phyloP scores from a whole-genome alignment of 1,140 invertebrate genomes.

The Drosophila micromelanica region DNA sequence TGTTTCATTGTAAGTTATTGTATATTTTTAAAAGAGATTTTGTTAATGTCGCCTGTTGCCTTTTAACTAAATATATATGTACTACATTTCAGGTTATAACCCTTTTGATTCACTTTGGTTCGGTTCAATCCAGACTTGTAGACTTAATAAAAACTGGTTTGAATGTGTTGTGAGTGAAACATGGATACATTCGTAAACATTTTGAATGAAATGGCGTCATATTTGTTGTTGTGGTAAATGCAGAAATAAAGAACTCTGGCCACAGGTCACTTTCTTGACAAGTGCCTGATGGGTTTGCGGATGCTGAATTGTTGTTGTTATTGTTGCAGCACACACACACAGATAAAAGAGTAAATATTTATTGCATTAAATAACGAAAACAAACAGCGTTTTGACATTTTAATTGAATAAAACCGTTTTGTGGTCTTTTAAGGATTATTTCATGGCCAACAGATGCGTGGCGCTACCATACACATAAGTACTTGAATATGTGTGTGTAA shows the following conservation, averaged over 20 bases:
- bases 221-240: too few species aligned
- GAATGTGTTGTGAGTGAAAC: too few species aligned
- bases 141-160: too few species aligned
- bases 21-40: too few species aligned
- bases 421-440: conserved; percentile 81
- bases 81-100: too few species aligned
- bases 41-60: too few species aligned
- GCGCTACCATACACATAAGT: not conserved
- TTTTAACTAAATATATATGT: too few species aligned
- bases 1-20: too few species aligned
- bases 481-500: conserved; percentile 6
- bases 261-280: not conserved
- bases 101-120: too few species aligned
- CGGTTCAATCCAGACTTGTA: too few species aligned
- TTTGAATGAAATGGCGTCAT: too few species aligned
- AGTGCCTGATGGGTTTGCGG: not conserved
- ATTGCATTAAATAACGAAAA: conserved; percentile 79
- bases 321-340: conserved; percentile 8
- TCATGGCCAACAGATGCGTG: conserved; percentile 68
- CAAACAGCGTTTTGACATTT: conserved; percentile 81
- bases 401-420: conserved; percentile 83
- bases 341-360: conserved; percentile 73
- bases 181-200: too few species aligned
- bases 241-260: not conserved
- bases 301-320: conserved; percentile 3